Evolutionary conservation across 2,113 vertebrate species (phyloP), one percentile per base, ranked within the genome.

Genomic region (Lepus europaeus): DNA sequence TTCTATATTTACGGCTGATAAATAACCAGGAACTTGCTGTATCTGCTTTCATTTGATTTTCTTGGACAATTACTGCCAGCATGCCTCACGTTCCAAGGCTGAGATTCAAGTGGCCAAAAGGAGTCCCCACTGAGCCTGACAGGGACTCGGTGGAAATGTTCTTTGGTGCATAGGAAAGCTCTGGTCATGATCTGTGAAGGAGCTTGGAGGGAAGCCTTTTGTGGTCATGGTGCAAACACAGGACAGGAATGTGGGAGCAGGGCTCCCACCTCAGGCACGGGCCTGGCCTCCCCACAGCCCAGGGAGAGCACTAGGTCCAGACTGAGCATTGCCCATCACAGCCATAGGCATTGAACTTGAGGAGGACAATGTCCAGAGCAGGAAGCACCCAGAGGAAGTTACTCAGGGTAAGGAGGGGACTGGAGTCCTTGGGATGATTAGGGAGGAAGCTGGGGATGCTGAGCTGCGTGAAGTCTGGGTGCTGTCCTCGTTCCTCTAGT

Each of bases 21-120:
- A 96, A 68, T 88, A 91, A 69, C 83, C 93, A 96, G 94, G 74
- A 97, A 61, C 53, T 68, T 16, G 27, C 85, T 78, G 90, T 27
- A 89, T 95, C 79, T 31, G 2, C 93, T 94, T 68, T 79, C 86
- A 81, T 92, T 89, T 88, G 89, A 27, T 87, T 93, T 77, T 87
- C 95, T 51, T 83, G 31, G 94, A 86, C 96, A 80, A 23, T 95
- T 74, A n/a, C 89, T 3, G 1, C 95, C 78, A 94, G 95, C 31
- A 3, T 2, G 23, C 53, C 33, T 96, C 29, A 6, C 2, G 4
- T 49, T 63, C 53, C 6, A 59, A 94, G 79, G 56, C 89, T 63
- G 92, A 19, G 85, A 39, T 93, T 59, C 80, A 49, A 66, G 87
- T 29, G 72, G 39, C 63, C 33, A 59, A 85, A 95, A 95, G 90